Conservation (phyloP, 2,888 invertebrate genomes). For the Xylocampa areola region DNA sequence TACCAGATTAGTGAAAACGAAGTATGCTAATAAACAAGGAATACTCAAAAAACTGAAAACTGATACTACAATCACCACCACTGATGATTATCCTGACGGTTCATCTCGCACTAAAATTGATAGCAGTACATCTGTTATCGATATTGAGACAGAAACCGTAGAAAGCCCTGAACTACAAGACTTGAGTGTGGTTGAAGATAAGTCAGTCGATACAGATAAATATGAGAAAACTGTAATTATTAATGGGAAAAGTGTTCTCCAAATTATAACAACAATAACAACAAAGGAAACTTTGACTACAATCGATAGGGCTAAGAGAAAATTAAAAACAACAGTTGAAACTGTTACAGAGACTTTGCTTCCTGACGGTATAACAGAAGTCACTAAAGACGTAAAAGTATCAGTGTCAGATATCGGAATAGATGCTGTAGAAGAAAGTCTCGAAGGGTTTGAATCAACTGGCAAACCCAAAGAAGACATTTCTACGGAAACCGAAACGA, state of each 20-base stretch:
- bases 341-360: conserved; percentile 79
- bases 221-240: conserved; percentile 72
- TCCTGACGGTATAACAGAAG: conserved; percentile 80
- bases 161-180: conserved; percentile 74
- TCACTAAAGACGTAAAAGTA: conserved; percentile 82
- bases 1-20: conserved; percentile 77
- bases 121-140: conserved; percentile 77
- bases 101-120: conserved; percentile 82
- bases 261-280: conserved; percentile 79
- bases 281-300: conserved; percentile 78
- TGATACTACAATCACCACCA: conserved; percentile 76
- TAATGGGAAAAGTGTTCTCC: conserved; percentile 76
- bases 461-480: conserved; percentile 71
- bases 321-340: conserved; percentile 80
- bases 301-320: conserved; percentile 74
- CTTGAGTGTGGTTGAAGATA: conserved; percentile 74
- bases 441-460: conserved; percentile 67
- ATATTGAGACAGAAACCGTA: conserved; percentile 70
- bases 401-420: conserved; percentile 75
- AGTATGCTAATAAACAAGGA: conserved; percentile 74
- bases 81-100: conserved; percentile 85
- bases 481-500: conserved; percentile 64
- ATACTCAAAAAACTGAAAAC: conserved; percentile 79
- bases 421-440: conserved; percentile 59
- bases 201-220: conserved; percentile 72